These are phyloP conservation scores for Potamarius usumacintae DNA, from an alignment of 2,113 vertebrate species.

Conservation along the genomic window DNA sequence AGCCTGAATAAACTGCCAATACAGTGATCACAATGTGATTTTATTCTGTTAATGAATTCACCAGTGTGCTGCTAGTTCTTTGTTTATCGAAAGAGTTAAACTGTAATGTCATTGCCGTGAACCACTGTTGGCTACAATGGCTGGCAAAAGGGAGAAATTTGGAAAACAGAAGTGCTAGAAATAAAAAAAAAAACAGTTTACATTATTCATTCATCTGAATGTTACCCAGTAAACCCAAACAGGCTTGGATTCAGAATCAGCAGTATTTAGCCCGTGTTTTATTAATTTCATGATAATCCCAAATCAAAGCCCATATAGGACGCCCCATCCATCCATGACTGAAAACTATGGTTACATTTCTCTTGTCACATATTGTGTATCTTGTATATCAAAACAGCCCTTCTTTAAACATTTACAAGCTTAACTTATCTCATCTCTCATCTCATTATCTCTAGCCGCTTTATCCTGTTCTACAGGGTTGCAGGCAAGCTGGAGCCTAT, in stretches of 20 bases:
- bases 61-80: background rate
- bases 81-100: background rate
- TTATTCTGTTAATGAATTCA: constrained; percentile 8
- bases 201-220: background rate
- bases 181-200: background rate
- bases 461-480: too few relatives aligned
- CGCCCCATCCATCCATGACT: background rate
- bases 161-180: background rate
- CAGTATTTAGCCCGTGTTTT: background rate
- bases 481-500: too few relatives aligned
- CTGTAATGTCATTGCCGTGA: background rate
- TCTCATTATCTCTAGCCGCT: too few relatives aligned
- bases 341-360: background rate
- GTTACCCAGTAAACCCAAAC: background rate
- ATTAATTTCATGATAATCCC: background rate
- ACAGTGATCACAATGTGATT: constrained; percentile 4
- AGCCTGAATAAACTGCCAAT: background rate
- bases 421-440: too few relatives aligned
- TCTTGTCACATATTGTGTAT: background rate
- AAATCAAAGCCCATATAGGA: background rate
- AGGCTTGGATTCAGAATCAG: background rate
- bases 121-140: background rate
- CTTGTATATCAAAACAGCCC: too few relatives aligned
- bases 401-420: too few relatives aligned
- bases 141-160: background rate